Evolutionary conservation across 92 coral and sea anemone genomes (phyloP).

Genomic region (Pocillopora grandis): DNA sequence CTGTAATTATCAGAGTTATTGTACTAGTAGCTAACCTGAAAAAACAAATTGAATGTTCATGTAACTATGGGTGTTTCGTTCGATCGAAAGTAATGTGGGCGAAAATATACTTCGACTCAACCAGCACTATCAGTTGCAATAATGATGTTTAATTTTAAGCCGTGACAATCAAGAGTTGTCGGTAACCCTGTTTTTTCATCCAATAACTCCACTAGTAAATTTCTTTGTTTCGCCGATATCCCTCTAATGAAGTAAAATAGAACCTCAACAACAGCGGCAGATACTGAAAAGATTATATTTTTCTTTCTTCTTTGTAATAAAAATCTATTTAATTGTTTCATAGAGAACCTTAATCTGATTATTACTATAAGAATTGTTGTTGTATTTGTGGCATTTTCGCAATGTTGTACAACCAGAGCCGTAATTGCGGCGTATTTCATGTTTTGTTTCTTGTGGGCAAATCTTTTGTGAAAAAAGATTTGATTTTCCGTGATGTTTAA

Average conservation of each 20-base stretch:
- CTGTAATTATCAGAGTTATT: too few relatives aligned
- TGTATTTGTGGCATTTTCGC: neutral
- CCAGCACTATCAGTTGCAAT: too few relatives aligned
- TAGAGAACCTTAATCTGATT: neutral
- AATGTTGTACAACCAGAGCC: too few relatives aligned
- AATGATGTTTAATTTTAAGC: neutral
- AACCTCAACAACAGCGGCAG: neutral
- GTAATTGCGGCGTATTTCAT: too few relatives aligned
- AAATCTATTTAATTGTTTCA: neutral
- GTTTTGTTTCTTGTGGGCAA: too few relatives aligned
- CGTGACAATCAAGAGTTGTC: neutral
- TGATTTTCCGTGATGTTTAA: too few relatives aligned
- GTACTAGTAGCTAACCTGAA: too few relatives aligned
- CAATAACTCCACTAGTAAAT: neutral
- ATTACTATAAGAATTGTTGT: neutral
- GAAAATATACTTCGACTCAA: neutral
- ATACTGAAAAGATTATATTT: neutral
- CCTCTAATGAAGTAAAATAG: neutral
- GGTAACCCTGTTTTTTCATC: neutral
- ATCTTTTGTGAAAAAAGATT: too few relatives aligned
- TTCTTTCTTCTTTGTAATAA: neutral
- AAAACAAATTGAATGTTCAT: too few relatives aligned
- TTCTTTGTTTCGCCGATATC: neutral
- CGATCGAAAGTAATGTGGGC: neutral
- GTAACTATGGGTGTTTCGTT: neutral